These are phyloP conservation scores for Diarsia rubi DNA, from an alignment of 2,888 invertebrate species.

Conservation along the genomic window DNA sequence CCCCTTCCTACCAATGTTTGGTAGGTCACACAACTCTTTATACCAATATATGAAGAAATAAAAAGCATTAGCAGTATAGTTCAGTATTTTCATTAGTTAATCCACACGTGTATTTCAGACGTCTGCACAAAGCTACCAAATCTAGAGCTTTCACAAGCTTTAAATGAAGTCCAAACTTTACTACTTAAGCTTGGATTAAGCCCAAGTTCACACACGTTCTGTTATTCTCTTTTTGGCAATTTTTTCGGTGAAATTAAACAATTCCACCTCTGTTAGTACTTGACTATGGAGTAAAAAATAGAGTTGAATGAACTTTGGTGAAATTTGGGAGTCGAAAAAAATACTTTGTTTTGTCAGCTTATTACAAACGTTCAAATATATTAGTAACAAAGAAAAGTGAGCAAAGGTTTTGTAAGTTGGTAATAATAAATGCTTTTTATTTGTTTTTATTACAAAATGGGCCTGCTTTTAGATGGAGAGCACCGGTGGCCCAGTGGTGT, in stretches of 20 bases:
- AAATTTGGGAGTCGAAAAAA: not conserved
- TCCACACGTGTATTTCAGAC: conserved; percentile 4
- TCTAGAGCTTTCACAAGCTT: not conserved
- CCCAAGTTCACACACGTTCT: not conserved
- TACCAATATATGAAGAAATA: too few relatives aligned
- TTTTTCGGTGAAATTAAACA: conserved; percentile 14
- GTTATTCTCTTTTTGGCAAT: conserved; percentile 14
- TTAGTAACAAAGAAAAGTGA: not conserved
- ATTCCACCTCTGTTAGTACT: not conserved
- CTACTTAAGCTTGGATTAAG: conserved; percentile 8
- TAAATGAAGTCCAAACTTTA: conserved; percentile 32
- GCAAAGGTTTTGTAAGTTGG: not conserved
- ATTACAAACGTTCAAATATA: conserved; percentile 28
- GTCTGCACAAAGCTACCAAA: conserved; percentile 7
- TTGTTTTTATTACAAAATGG: too few relatives aligned
- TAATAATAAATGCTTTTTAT: too few relatives aligned
- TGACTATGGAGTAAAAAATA: conserved; percentile 10
- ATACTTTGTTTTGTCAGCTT: conserved; percentile 2
- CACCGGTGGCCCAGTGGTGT: too few relatives aligned
- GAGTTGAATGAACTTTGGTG: conserved; percentile 7
- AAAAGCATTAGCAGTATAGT: too few relatives aligned
- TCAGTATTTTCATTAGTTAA: conserved; percentile 1
- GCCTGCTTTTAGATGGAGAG: too few relatives aligned
- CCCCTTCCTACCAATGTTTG: not conserved
- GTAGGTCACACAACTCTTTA: not conserved